phyloP scores from a whole-genome alignment of 2,113 vertebrate species.

The Oncorhynchus keta region DNA sequence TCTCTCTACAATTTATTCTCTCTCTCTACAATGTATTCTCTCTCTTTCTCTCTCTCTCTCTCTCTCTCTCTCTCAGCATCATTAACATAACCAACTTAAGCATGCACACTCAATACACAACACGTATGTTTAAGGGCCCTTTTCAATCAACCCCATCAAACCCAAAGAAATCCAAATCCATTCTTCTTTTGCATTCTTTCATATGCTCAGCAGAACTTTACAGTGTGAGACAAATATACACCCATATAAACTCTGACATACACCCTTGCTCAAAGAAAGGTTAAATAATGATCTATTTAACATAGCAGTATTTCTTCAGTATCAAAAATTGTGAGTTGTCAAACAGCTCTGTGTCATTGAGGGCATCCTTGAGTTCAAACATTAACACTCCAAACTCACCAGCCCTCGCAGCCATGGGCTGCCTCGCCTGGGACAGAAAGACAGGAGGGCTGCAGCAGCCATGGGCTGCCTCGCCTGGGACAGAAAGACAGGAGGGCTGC shows the following conservation, averaged over 20 bases:
- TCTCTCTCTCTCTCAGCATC: background rate
- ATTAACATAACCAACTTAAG: background rate
- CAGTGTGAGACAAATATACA: slow-evolving; percentile 6
- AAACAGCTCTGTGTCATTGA: slow-evolving; percentile 78
- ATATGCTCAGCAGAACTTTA: background rate
- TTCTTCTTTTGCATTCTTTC: background rate
- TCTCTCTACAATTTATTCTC: background rate
- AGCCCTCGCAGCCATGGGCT: slow-evolving; percentile 34
- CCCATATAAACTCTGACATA: slow-evolving; percentile 13
- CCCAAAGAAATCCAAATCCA: background rate
- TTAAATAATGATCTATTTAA: background rate
- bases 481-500: slow-evolving; percentile 10
- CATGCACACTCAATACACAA: background rate
- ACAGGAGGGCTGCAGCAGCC: background rate
- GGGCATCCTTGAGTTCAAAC: slow-evolving; percentile 71
- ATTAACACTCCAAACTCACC: slow-evolving; percentile 63
- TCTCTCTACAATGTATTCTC: background rate
- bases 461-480: slow-evolving; percentile 8
- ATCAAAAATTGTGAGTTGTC: slow-evolving; percentile 63
- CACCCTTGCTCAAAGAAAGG: background rate
- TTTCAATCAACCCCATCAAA: background rate
- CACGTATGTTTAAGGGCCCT: background rate
- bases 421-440: slow-evolving; percentile 21
- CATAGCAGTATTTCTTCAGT: slow-evolving; percentile 12
- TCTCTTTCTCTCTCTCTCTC: background rate